Evolutionary conservation across 2,797 vertebrate genomes (phyloP), one percentile per base, ranked within the genome.

Genomic region (Rhabdomys pumilio): DNA sequence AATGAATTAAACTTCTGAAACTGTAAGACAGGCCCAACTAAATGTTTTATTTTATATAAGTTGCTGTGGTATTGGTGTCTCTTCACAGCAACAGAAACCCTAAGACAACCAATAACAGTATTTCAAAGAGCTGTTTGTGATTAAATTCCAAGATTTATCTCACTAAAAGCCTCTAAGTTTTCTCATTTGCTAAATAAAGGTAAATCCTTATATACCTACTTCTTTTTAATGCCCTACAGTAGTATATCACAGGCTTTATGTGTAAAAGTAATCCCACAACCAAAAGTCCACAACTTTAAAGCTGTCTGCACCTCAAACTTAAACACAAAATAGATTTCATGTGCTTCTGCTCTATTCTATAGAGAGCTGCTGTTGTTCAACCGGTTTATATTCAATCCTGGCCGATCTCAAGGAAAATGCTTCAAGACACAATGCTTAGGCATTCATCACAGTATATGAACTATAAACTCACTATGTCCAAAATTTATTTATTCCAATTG

Each of bases 141-240:
- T 85, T 97, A 96, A 93, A 88, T 91, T 90, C 19, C 44, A 97
- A 91, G 53, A 82, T 29, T 76, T 94, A 77, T 26, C 24, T 96
- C 61, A 93, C 47, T 90, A 92, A 89, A 38, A 38, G 53, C 41
- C 50, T 75, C 61, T 67, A 92, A 84, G 94, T 91, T 97, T 79
- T 89, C 44, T 90, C 47, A 76, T 92, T 92, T 93, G 47, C 29
- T 93, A 96, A 93, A 75, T 61, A 65, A 4, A 87, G 47, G 12
- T 53, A 69, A 85, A 69, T 84, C 65, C 91, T 57, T 93, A 89
- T 26, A 91, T 26, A 94, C 81, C 57, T 63, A 82, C 3, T 85
- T 94, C 55, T 92, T 44, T 89, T 89, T 53, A 90, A 22, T 67
- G 72, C 38, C 83, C 59, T 38, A 89, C 0, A 82, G 47, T 77